Percentiles rank a stretch among this genome's conserved stretches.
Evolutionary conservation across 2,888 invertebrate genomes (phyloP).

Genomic region (Acronicta alni): DNA sequence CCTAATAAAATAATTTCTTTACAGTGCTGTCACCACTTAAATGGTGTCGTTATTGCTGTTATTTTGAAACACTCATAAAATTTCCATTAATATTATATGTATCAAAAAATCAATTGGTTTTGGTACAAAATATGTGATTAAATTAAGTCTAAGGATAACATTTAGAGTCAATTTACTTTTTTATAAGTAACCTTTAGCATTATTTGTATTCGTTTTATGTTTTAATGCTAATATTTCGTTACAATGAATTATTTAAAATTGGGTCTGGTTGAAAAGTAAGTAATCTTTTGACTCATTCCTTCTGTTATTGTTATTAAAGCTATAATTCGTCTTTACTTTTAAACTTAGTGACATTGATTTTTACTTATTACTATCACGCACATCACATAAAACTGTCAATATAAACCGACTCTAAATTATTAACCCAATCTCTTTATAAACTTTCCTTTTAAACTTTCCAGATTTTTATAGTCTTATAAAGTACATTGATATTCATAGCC

Average conservation of each 20-base stretch:
- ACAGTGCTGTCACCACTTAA: slow-evolving; percentile 49
- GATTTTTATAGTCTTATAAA: slow-evolving; percentile 54
- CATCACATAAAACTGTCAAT: slow-evolving; percentile 56
- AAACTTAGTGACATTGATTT: slow-evolving; percentile 49
- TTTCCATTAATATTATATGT: slow-evolving; percentile 59
- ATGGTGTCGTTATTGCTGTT: slow-evolving; percentile 52
- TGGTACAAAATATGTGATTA: slow-evolving; percentile 58
- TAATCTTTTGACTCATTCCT: slow-evolving; percentile 12
- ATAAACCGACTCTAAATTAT: slow-evolving; percentile 51
- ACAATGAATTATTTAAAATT: slow-evolving; percentile 28
- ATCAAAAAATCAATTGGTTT: slow-evolving; percentile 62
- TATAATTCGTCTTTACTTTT: slow-evolving; percentile 10
- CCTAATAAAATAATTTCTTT: slow-evolving; percentile 48
- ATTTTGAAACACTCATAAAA: slow-evolving; percentile 54
- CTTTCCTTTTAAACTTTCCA: slow-evolving; percentile 53
- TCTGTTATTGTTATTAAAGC: slow-evolving; percentile 5
- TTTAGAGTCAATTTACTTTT: slow-evolving; percentile 43
- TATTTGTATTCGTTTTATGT: slow-evolving; percentile 53
- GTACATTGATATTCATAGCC: slow-evolving; percentile 58
- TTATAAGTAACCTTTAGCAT: slow-evolving; percentile 55
- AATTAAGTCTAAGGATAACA: slow-evolving; percentile 41
- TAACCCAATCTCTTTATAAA: slow-evolving; percentile 57
- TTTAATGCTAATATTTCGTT: slow-evolving; percentile 36
- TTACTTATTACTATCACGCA: slow-evolving; percentile 50
- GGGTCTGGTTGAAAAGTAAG: slow-evolving; percentile 11